Percentiles rank a stretch among this genome's conserved stretches.
These are phyloP conservation scores for Paramormyrops hopkinsi DNA, from an alignment of 2,797 vertebrate species.

Conservation along the genomic window DNA sequence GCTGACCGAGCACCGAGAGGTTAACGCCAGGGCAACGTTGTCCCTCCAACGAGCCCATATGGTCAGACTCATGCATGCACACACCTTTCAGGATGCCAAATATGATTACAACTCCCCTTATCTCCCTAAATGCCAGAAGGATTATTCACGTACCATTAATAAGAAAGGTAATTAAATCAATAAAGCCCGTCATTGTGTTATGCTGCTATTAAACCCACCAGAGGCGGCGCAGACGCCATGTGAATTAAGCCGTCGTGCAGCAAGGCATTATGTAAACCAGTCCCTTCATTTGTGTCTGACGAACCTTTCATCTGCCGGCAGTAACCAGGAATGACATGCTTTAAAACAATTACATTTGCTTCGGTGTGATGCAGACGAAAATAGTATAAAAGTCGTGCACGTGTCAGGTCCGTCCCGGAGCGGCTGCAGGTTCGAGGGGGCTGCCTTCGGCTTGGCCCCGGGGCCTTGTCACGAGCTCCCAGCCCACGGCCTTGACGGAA, in stretches of 20 bases:
- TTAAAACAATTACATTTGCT: constrained; percentile 26
- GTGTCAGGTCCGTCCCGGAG: constrained; percentile 4
- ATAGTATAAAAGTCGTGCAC: not conserved
- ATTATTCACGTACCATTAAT: constrained; percentile 43
- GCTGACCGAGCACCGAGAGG: not conserved
- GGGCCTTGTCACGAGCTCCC: constrained; percentile 47
- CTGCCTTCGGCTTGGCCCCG: constrained; percentile 50
- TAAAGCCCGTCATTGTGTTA: constrained; percentile 23
- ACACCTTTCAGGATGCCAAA: not conserved
- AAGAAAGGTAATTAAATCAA: constrained; percentile 30
- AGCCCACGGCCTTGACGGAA: constrained; percentile 44
- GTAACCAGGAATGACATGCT: constrained; percentile 9
- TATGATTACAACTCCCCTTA: constrained; percentile 20
- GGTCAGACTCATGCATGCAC: not conserved
- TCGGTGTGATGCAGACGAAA: not conserved
- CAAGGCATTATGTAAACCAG: constrained; percentile 8
- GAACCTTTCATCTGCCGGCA: constrained; percentile 14
- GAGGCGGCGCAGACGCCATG: not conserved
- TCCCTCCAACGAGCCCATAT: not conserved
- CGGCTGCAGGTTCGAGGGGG: not conserved
- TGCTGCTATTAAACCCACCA: constrained; percentile 2
- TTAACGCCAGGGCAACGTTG: not conserved
- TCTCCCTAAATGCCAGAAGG: constrained; percentile 38
- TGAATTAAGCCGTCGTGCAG: not conserved
- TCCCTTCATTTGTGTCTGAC: constrained; percentile 2